Base-by-base conservation (phyloP, 2,113 vertebrate species). In the Cyprinus carpio region DNA sequence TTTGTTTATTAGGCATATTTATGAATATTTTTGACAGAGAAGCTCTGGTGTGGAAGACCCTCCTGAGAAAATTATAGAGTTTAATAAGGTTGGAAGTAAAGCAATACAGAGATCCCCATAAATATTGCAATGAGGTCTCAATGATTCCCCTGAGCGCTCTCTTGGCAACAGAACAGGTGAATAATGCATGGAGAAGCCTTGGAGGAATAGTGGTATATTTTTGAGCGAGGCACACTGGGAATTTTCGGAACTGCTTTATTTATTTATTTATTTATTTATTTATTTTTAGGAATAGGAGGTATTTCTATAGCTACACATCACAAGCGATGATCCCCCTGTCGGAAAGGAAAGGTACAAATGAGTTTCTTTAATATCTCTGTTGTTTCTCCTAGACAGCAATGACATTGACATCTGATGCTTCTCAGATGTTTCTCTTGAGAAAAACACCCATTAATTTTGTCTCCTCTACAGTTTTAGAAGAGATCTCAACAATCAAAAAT, bases 91-190 rank as follows among this genome's bases (percentile, higher is more conserved):
- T 90, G 85, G 84, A 82, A 77, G 74, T 81, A 87, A 85, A 72
- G 46, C 87, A 88, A 87, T 88, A 88, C 88, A 92, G 91, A 90
- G 90, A 88, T 82, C 84, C 84, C 90, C 91, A 94, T 95, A 91
- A 93, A 93, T 94, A 93, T 93, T 94, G 89, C 87, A 94, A 91
- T 88, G 88, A 89, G 85, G 91, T 94, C 86, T 94, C 92, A 92
- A 92, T 88, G 89, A 92, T 93, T 87, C 94, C 93, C 94, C 62
- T 79, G 93, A 94, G 93, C 89, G 88, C 89, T 90, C 86, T 90
- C 92, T 92, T 91, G 85, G 92, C 91, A 93, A 92, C 91, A 89
- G 89, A 84, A 81, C 79, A 92, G 90, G 90, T 94, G 92, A 94
- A 94, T 94, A 94, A 93, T 93, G 91, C 89, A 94, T 93, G 86